These are phyloP conservation scores for Physocephala rufipes DNA, from an alignment of 2,888 invertebrate species.

Conservation along the genomic window DNA sequence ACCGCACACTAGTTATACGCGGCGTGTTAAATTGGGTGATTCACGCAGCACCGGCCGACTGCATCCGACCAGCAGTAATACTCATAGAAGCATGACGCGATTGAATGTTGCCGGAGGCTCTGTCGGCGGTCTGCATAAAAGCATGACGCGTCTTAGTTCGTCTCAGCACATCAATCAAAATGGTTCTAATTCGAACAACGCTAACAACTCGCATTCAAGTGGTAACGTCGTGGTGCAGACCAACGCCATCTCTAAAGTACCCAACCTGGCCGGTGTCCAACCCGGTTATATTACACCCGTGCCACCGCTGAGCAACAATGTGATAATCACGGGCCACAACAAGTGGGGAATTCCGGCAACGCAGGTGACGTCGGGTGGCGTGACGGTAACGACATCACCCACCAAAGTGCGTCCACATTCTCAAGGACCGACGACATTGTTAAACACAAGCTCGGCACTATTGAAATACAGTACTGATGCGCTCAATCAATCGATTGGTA, in stretches of 20 bases:
- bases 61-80: constrained; percentile 76
- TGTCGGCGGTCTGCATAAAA: constrained; percentile 81
- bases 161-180: constrained; percentile 79
- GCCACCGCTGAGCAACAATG: constrained; percentile 66
- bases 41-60: constrained; percentile 79
- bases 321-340: constrained; percentile 67
- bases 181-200: constrained; percentile 50
- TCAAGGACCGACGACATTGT: constrained; percentile 68
- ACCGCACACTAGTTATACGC: constrained; percentile 68
- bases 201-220: constrained; percentile 54
- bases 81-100: constrained; percentile 81
- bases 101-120: constrained; percentile 80
- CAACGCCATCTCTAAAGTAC: constrained; percentile 43
- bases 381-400: constrained; percentile 73
- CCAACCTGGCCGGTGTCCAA: constrained; percentile 50
- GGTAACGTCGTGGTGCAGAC: constrained; percentile 62
- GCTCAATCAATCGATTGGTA: constrained; percentile 65
- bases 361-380: constrained; percentile 67
- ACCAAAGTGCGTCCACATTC: constrained; percentile 67
- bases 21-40: constrained; percentile 75
- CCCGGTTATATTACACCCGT: constrained; percentile 63
- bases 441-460: constrained; percentile 63
- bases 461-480: constrained; percentile 65
- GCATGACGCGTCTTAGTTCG: constrained; percentile 82
- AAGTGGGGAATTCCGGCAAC: constrained; percentile 68